These are phyloP conservation scores for Tortricodes alternella DNA, from an alignment of 2,888 invertebrate genomes.

Conservation along the genomic window DNA sequence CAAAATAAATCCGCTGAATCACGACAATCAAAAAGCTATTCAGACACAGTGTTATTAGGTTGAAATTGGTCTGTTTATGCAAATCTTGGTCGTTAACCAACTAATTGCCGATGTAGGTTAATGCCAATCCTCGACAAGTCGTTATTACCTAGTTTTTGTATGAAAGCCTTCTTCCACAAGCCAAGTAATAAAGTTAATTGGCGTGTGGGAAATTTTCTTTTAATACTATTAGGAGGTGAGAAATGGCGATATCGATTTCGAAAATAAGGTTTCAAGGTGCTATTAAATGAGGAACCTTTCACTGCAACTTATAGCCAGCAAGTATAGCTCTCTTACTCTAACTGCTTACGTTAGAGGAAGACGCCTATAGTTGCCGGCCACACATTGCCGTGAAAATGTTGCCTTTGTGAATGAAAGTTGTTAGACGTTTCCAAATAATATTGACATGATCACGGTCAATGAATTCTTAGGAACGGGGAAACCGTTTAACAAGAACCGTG, in stretches of 20 bases:
- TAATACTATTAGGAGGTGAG: constrained; percentile 11
- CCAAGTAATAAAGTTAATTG: constrained; percentile 27
- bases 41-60: not conserved
- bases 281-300: too few species aligned
- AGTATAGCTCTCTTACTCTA: too few species aligned
- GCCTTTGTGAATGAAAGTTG: too few species aligned
- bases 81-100: constrained; percentile 11
- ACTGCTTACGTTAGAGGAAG: too few species aligned
- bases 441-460: too few species aligned
- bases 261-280: not conserved
- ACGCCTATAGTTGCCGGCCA: too few species aligned
- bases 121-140: constrained; percentile 3
- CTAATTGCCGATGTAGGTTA: constrained; percentile 20
- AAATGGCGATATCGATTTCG: not conserved
- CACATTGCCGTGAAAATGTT: too few species aligned
- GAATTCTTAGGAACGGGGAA: not conserved
- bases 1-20: not conserved
- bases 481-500: constrained; percentile 7
- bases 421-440: too few species aligned
- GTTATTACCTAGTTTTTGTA: not conserved
- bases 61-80: not conserved
- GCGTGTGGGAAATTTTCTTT: constrained; percentile 22
- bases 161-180: constrained; percentile 5
- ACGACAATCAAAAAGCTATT: not conserved
- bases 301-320: too few species aligned